Evolutionary conservation across 2,113 vertebrate genomes (phyloP).

Genomic region (human): DNA sequence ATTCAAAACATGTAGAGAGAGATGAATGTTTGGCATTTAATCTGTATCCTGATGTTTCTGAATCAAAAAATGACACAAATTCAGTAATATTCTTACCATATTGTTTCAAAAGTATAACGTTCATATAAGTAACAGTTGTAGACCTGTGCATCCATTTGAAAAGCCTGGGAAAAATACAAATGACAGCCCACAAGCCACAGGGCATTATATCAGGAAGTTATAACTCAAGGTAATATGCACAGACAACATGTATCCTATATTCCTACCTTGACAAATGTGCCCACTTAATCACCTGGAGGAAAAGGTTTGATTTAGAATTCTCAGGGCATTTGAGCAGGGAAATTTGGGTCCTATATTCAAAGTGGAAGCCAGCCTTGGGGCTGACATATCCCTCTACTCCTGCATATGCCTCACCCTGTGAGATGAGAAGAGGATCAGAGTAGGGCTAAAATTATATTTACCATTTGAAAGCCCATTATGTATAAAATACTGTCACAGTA

Average conservation of each 20-base stretch:
- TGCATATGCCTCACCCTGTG: background rate
- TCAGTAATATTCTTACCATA: background rate
- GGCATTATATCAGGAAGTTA: background rate
- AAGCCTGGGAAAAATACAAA: background rate
- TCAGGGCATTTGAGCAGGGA: background rate
- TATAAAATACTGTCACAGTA: background rate
- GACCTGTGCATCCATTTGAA: background rate
- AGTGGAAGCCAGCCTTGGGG: background rate
- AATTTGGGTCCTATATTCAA: background rate
- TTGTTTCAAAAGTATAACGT: background rate
- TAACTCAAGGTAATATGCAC: background rate
- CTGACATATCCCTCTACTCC: background rate
- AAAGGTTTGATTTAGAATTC: background rate
- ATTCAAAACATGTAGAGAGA: background rate
- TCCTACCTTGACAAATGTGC: background rate
- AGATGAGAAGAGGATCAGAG: background rate
- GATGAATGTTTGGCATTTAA: background rate
- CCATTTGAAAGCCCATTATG: background rate
- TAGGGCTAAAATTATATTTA: background rate
- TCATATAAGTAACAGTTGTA: background rate
- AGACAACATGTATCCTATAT: background rate
- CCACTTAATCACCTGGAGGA: background rate
- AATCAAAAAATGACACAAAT: background rate
- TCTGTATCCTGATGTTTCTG: background rate
- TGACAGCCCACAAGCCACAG: background rate